A percentile compares a stretch with the other conserved stretches of the same genome.
Evolutionary conservation across 2,888 invertebrate species (phyloP).

Genomic region (Pinctada fucata): DNA sequence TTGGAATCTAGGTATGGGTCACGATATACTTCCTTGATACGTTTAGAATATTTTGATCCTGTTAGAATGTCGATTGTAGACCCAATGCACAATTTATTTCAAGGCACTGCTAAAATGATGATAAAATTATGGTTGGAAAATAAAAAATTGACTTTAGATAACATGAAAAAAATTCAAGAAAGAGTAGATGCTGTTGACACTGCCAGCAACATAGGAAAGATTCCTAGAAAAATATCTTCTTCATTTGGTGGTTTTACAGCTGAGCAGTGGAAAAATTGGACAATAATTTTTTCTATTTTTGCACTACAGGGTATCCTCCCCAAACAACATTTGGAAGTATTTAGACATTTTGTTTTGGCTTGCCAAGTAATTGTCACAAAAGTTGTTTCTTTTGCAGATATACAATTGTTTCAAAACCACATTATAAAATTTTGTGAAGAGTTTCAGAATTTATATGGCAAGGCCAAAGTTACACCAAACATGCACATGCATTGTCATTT

Average conservation of each 20-base stretch:
- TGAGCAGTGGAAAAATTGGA: slow-evolving; percentile 35
- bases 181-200: slow-evolving; percentile 27
- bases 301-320: slow-evolving; percentile 23
- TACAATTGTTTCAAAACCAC: slow-evolving; percentile 7
- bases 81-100: slow-evolving; percentile 34
- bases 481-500: slow-evolving; percentile 38
- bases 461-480: slow-evolving; percentile 29
- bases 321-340: slow-evolving; percentile 11
- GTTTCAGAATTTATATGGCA: slow-evolving; percentile 25
- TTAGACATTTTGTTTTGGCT: slow-evolving; percentile 26
- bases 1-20: slow-evolving; percentile 16
- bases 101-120: slow-evolving; percentile 25
- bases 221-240: slow-evolving; percentile 31
- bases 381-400: slow-evolving; percentile 17
- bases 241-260: slow-evolving; percentile 30
- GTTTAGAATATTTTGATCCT: slow-evolving; percentile 36
- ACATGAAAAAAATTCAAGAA: slow-evolving; percentile 16
- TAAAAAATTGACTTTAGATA: slow-evolving; percentile 7
- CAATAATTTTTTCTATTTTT: slow-evolving; percentile 29
- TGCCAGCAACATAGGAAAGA: slow-evolving; percentile 27
- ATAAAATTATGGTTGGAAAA: slow-evolving; percentile 25
- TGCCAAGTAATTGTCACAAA: slow-evolving; percentile 11
- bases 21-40: slow-evolving; percentile 3
- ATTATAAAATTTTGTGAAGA: slow-evolving; percentile 27
- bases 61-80: slow-evolving; percentile 23